Evolutionary conservation across 2,888 invertebrate genomes (phyloP).

Genomic region (Sclerodermus sp.): DNA sequence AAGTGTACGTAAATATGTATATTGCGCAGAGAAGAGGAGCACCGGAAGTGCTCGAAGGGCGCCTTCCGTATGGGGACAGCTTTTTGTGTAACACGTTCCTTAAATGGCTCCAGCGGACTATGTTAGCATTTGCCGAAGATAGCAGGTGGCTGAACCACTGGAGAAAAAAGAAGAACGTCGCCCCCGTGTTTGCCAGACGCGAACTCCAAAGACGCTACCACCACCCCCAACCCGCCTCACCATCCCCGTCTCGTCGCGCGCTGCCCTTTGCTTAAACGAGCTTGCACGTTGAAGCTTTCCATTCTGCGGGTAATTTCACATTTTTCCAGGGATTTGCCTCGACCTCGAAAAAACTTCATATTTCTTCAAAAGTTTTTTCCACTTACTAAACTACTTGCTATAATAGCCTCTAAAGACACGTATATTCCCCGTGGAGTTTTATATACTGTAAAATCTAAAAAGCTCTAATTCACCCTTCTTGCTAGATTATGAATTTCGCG

Average conservation of each 20-base stretch:
- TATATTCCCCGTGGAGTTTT: no score
- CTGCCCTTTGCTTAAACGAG: conserved; percentile 3
- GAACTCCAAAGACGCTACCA: conserved; percentile 13
- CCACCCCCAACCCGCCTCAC: no score
- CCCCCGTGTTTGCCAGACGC: conserved; percentile 13
- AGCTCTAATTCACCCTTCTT: no score
- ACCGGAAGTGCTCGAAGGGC: neutral
- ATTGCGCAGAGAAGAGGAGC: neutral
- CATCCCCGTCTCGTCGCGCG: neutral
- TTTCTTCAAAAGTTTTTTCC: no score
- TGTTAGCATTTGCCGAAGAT: conserved; percentile 13
- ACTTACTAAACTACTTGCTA: no score
- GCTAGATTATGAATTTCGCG: no score
- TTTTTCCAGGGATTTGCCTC: conserved; percentile 17
- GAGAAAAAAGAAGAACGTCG: conserved; percentile 12
- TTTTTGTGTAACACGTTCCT: neutral
- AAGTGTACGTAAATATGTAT: neutral
- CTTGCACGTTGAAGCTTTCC: conserved; percentile 11
- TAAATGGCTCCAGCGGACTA: neutral
- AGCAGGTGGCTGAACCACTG: conserved; percentile 21
- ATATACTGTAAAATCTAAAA: no score
- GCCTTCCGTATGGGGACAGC: neutral
- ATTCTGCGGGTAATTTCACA: conserved; percentile 20
- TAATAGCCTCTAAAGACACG: no score
- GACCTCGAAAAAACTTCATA: no score